phyloP scores from a whole-genome alignment of 2,113 vertebrate genomes.

The Megaceryle maxima region DNA sequence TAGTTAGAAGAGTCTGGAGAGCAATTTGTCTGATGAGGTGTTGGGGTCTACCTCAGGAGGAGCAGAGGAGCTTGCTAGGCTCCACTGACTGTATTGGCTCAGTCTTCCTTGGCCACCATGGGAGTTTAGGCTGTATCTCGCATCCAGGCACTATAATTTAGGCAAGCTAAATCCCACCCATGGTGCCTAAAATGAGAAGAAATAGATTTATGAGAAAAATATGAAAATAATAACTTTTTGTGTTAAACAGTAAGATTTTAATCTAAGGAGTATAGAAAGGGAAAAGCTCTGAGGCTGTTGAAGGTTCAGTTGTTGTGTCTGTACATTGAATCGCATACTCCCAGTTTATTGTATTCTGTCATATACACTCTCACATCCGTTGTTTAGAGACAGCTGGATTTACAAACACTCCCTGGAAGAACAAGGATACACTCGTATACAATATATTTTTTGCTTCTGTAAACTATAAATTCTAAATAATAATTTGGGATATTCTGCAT shows the following conservation, averaged over 20 bases:
- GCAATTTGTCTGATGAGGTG: neutral
- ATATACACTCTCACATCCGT: neutral
- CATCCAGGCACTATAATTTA: neutral
- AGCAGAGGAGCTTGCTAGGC: neutral
- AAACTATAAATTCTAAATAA: constrained; percentile 16
- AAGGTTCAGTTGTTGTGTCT: neutral
- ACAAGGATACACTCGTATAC: neutral
- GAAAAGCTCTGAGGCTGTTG: neutral
- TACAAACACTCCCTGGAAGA: constrained; percentile 3
- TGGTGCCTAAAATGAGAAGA: neutral
- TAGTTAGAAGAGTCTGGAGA: neutral
- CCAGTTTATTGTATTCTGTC: neutral
- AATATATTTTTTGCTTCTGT: neutral
- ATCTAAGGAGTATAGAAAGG: neutral
- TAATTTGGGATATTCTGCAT: neutral
- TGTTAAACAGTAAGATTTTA: neutral
- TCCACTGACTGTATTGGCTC: neutral
- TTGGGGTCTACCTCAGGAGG: neutral
- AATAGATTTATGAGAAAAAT: neutral
- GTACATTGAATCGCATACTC: neutral
- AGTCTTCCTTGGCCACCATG: neutral
- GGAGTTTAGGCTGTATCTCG: neutral
- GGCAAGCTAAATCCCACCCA: neutral
- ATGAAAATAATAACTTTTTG: neutral
- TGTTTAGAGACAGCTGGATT: neutral